Conservation (phyloP, 2,113 vertebrate genomes). For the Thinocorus orbignyianus region DNA sequence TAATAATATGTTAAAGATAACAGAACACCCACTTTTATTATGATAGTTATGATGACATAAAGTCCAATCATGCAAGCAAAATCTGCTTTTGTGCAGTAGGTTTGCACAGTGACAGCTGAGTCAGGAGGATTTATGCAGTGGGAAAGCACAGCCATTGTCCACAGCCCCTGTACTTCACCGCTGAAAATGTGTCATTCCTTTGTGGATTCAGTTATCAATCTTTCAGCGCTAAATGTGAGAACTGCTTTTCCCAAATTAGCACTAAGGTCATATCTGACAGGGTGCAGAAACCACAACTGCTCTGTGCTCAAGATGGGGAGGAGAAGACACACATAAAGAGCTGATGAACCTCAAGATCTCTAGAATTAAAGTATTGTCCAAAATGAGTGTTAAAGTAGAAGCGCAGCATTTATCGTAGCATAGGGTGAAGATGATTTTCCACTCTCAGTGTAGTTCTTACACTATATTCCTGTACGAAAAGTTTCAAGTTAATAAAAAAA, state of each 20-base stretch:
- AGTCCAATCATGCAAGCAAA: conserved; percentile 49
- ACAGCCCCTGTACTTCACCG: conserved; percentile 42
- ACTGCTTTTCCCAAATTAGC: conserved; percentile 72
- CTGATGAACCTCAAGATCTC: background rate
- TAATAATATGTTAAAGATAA: conserved; percentile 18
- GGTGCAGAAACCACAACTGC: conserved; percentile 53
- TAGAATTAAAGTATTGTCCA: conserved; percentile 1
- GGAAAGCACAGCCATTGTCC: conserved; percentile 65
- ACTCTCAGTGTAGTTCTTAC: background rate
- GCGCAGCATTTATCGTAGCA: background rate
- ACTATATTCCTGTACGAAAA: background rate
- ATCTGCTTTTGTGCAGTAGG: conserved; percentile 53
- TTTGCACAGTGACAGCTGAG: conserved; percentile 60
- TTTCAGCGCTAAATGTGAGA: conserved; percentile 73
- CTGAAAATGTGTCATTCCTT: conserved; percentile 56
- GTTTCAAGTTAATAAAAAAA: background rate
- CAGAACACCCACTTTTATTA: conserved; percentile 30
- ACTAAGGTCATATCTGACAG: conserved; percentile 58
- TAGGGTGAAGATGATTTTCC: background rate
- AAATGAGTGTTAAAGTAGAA: background rate
- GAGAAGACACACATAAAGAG: background rate
- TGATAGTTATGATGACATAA: conserved; percentile 26
- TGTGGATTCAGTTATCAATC: conserved; percentile 66
- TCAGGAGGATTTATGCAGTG: conserved; percentile 69
- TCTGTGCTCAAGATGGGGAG: background rate